These are phyloP conservation scores for Netelia virgata DNA, from an alignment of 2,888 invertebrate genomes.

Conservation along the genomic window DNA sequence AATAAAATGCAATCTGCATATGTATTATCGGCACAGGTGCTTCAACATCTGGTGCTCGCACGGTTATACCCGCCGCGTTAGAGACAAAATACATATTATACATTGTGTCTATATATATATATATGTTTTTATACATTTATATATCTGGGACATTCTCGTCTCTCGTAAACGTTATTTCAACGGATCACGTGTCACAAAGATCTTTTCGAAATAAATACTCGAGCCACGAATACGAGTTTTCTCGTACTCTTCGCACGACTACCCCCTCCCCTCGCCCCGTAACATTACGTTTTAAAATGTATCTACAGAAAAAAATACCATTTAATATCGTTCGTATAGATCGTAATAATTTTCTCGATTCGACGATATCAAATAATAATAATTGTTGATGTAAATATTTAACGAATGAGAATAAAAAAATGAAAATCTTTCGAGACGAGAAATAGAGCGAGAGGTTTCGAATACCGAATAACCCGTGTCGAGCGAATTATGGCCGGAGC, in stretches of 20 bases:
- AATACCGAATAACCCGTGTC: background rate
- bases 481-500: constrained; percentile 31
- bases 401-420: background rate
- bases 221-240: background rate
- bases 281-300: no score
- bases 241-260: no score
- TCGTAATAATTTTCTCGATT: no score
- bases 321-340: background rate
- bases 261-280: no score
- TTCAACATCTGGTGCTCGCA: constrained; percentile 63
- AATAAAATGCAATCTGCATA: constrained; percentile 67
- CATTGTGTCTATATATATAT: no score
- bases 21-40: constrained; percentile 65
- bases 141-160: background rate
- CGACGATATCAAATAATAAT: no score
- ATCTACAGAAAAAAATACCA: background rate
- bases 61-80: constrained; percentile 2
- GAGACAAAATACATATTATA: background rate
- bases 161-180: constrained; percentile 21
- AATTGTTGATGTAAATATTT: no score
- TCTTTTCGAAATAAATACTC: background rate
- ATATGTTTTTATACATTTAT: no score
- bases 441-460: background rate
- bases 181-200: background rate
- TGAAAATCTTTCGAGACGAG: background rate